These are phyloP conservation scores for Misgurnus anguillicaudatus DNA, from an alignment of 2,113 vertebrate species.

Conservation along the genomic window DNA sequence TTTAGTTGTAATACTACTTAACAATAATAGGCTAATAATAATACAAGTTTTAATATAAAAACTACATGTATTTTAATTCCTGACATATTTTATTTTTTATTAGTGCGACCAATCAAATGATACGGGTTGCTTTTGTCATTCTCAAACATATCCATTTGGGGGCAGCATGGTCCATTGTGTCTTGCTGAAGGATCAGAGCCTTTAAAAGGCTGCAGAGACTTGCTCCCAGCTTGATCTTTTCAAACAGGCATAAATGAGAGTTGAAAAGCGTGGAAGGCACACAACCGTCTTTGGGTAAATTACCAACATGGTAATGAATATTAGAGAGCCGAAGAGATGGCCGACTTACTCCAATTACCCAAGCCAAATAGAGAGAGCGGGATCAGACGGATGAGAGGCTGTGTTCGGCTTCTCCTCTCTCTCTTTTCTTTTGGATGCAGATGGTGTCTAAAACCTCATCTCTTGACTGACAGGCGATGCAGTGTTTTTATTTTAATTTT, in stretches of 20 bases:
- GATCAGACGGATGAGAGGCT: conserved; percentile 52
- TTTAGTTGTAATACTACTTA: neutral
- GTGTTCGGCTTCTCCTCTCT: conserved; percentile 44
- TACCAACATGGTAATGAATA: conserved; percentile 66
- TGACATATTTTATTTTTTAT: neutral
- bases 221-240: conserved; percentile 70
- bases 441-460: conserved; percentile 41
- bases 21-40: too few relatives aligned
- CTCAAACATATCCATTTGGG: conserved; percentile 59
- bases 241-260: conserved; percentile 73
- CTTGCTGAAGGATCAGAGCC: conserved; percentile 49
- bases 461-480: conserved; percentile 36
- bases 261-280: conserved; percentile 73
- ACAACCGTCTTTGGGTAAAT: conserved; percentile 65
- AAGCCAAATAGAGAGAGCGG: conserved; percentile 62
- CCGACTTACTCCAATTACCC: conserved; percentile 71
- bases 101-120: neutral
- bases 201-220: conserved; percentile 71
- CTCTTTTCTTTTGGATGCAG: conserved; percentile 42
- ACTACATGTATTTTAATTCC: too few relatives aligned
- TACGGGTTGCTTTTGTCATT: neutral
- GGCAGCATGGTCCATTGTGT: conserved; percentile 71
- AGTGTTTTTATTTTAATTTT: conserved; percentile 40
- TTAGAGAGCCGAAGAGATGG: conserved; percentile 61
- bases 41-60: too few relatives aligned